Evolutionary conservation across 2,888 invertebrate genomes (phyloP).

Genomic region (Ypsolopha sequella): DNA sequence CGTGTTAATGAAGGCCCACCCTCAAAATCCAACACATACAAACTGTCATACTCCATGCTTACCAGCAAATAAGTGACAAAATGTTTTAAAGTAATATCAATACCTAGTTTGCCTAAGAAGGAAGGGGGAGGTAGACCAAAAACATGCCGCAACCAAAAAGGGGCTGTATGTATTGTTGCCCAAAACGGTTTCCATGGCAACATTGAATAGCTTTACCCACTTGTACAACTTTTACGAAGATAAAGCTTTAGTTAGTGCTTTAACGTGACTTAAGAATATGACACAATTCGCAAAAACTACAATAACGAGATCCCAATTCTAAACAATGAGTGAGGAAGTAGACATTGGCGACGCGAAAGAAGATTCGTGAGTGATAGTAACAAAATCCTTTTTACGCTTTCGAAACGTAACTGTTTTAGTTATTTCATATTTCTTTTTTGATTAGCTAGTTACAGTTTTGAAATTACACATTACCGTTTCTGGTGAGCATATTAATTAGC

Average conservation of each 20-base stretch:
- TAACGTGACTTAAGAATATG: no score
- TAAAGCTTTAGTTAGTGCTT: no score
- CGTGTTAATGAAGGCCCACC: no score
- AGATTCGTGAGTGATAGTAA: not conserved
- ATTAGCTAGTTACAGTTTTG: not conserved
- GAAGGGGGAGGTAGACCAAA: not conserved
- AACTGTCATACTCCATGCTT: no score
- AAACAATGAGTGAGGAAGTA: not conserved
- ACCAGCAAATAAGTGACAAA: no score
- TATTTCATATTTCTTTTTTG: not conserved
- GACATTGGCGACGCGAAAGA: not conserved
- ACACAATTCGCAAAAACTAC: not conserved
- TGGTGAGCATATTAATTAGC: not conserved
- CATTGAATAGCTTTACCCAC: slow-evolving; percentile 48
- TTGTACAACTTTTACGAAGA: slow-evolving; percentile 13
- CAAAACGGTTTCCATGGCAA: slow-evolving; percentile 46
- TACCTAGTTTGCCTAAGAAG: not conserved
- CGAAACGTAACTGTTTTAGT: not conserved
- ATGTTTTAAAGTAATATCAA: no score
- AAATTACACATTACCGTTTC: not conserved
- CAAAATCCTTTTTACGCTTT: not conserved
- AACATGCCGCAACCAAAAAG: not conserved
- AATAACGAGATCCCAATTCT: not conserved
- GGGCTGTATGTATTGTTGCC: slow-evolving; percentile 32
- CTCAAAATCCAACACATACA: no score